Conservation (phyloP, 2,888 invertebrate species). For the Opisthograptis luteolata region DNA sequence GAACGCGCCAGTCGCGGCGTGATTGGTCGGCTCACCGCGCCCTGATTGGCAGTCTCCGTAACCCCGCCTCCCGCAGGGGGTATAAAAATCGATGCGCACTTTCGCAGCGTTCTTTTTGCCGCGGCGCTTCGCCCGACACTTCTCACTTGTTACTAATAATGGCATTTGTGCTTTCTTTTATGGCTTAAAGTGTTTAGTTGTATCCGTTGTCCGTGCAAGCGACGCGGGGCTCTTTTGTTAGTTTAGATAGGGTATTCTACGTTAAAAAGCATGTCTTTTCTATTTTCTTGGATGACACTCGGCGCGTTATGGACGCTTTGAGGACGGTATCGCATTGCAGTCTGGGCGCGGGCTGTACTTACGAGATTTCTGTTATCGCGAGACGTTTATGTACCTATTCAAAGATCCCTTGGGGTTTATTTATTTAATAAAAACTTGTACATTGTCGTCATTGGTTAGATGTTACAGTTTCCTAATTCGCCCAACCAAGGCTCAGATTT, state of each 20-base stretch:
- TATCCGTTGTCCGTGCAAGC: slow-evolving; percentile 73
- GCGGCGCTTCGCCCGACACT: slow-evolving; percentile 72
- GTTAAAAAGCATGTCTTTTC: slow-evolving; percentile 72
- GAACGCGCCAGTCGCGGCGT: slow-evolving; percentile 65
- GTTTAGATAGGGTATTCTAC: slow-evolving; percentile 64
- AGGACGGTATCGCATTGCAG: slow-evolving; percentile 5
- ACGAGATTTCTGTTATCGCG: no score
- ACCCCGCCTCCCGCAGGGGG: slow-evolving; percentile 76
- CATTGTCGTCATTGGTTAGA: no score
- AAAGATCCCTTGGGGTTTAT: no score
- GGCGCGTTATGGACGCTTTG: slow-evolving; percentile 33
- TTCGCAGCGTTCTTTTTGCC: slow-evolving; percentile 68
- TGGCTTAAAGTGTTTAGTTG: slow-evolving; percentile 80
- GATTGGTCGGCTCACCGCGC: slow-evolving; percentile 79
- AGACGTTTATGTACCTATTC: no score
- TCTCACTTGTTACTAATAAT: slow-evolving; percentile 77
- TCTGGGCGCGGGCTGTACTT: no score
- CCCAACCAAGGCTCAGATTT: no score
- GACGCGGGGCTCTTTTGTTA: slow-evolving; percentile 74
- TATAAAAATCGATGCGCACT: slow-evolving; percentile 81
- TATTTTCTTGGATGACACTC: slow-evolving; percentile 57
- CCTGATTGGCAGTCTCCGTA: slow-evolving; percentile 72
- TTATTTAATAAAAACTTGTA: no score
- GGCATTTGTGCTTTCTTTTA: slow-evolving; percentile 76
- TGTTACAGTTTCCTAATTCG: no score